Evolutionary conservation across 2,797 vertebrate species (phyloP).

Genomic region (Sebastes matsubarae): DNA sequence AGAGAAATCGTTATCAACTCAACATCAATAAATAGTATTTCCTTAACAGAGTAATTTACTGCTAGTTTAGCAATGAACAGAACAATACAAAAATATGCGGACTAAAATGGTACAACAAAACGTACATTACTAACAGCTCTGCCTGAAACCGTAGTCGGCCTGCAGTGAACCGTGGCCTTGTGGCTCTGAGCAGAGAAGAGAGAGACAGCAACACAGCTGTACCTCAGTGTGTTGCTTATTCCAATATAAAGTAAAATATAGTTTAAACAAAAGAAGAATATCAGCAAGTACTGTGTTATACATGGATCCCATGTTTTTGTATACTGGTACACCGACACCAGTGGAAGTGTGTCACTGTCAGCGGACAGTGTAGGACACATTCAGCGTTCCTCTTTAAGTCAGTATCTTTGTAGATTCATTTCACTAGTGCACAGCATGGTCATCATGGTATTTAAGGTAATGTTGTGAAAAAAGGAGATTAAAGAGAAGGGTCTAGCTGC

Average conservation of each 20-base stretch:
- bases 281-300: background rate
- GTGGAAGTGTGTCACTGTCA: background rate
- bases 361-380: background rate
- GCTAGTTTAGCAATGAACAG: background rate
- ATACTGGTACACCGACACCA: background rate
- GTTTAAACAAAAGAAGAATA: background rate
- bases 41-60: background rate
- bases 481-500: background rate
- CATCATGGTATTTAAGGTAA: background rate
- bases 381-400: background rate
- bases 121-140: background rate
- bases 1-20: background rate
- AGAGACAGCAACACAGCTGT: background rate
- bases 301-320: background rate
- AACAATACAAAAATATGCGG: background rate
- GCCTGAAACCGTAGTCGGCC: background rate
- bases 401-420: background rate
- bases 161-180: background rate
- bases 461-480: background rate
- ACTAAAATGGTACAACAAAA: background rate
- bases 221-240: background rate
- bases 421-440: background rate
- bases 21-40: background rate
- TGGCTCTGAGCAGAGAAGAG: no score
- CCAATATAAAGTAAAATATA: background rate